A percentile compares a stretch with the other conserved stretches of the same genome.
phyloP scores from a whole-genome alignment of 2,888 invertebrate genomes.

The Erebia palarica region DNA sequence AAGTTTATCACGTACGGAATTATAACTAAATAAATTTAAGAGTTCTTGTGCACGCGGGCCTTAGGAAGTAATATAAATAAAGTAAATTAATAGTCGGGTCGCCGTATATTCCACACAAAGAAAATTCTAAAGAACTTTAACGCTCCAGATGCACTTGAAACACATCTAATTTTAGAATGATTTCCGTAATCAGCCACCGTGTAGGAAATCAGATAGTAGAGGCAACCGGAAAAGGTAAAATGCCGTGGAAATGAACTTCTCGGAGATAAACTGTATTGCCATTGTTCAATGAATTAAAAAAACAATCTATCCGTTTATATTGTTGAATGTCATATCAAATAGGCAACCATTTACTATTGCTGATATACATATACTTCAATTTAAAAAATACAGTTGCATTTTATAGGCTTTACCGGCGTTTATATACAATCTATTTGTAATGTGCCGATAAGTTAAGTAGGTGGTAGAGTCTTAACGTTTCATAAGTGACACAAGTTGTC shows the following conservation, averaged over 20 bases:
- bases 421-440: too few relatives aligned
- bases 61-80: too few relatives aligned
- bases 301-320: background rate
- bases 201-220: slow-evolving; percentile 1
- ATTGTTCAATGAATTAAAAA: background rate
- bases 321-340: background rate
- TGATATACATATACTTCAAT: too few relatives aligned
- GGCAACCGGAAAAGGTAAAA: slow-evolving; percentile 2
- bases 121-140: background rate
- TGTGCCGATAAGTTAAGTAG: too few relatives aligned
- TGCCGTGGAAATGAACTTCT: background rate
- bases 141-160: background rate
- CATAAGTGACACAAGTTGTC: too few relatives aligned
- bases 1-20: too few relatives aligned
- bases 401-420: too few relatives aligned
- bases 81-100: too few relatives aligned
- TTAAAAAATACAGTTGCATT: too few relatives aligned
- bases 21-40: too few relatives aligned
- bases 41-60: too few relatives aligned
- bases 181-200: background rate
- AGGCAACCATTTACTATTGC: background rate
- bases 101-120: background rate
- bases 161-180: background rate
- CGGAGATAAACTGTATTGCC: background rate
- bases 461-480: too few relatives aligned